phyloP scores from a whole-genome alignment of 1,140 invertebrate genomes.

The Sarcophaga bullata region DNA sequence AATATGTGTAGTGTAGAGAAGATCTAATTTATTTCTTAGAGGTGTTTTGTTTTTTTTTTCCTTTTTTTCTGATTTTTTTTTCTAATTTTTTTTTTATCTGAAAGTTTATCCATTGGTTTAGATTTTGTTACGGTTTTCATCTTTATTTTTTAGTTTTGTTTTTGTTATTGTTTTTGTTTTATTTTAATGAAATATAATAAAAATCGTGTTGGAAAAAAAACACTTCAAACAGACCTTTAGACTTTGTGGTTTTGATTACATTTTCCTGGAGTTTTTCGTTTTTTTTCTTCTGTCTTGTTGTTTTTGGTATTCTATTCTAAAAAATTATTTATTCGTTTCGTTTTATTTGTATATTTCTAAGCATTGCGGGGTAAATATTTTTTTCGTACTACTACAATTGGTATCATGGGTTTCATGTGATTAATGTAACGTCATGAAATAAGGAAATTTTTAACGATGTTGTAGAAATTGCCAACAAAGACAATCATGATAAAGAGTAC shows the following conservation, averaged over 20 bases:
- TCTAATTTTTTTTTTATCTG: no score
- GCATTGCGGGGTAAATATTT: not conserved
- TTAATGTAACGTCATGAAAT: not conserved
- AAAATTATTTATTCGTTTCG: not conserved
- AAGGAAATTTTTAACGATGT: no score
- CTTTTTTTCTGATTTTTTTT: no score
- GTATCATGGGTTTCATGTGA: not conserved
- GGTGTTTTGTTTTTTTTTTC: not conserved
- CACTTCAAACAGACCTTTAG: constrained; percentile 15
- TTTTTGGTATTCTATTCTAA: not conserved
- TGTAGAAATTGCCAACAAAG: no score
- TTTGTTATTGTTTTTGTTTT: no score
- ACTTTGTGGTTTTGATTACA: constrained; percentile 27
- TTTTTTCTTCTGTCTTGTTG: not conserved
- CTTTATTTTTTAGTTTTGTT: no score
- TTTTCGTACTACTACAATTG: not conserved
- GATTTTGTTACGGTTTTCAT: not conserved
- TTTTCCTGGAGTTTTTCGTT: not conserved
- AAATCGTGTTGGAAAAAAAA: constrained; percentile 6
- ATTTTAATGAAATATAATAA: no score
- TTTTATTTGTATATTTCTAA: not conserved
- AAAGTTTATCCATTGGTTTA: not conserved
- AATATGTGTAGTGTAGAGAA: not conserved
- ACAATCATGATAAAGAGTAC: no score
- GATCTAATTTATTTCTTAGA: not conserved